Evolutionary conservation across 1,140 invertebrate species (phyloP), one percentile per base, ranked within the genome.

Genomic region (Onthophagus taurus): DNA sequence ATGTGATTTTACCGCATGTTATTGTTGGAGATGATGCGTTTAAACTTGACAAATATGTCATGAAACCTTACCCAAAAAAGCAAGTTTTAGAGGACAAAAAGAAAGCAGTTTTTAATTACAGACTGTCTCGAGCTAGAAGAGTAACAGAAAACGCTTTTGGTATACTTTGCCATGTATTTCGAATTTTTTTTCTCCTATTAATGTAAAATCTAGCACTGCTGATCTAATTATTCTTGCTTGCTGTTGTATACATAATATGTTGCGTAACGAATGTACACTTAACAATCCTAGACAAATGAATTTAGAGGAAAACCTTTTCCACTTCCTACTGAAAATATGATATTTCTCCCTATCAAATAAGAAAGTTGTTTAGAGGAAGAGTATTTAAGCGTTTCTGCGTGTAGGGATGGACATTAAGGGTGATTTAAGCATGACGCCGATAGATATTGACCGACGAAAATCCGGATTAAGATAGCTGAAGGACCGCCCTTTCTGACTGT

Each of bases 81-180:
- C 13, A 31, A 29, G 43, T 29, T 21, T n/a, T 8, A 18, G 18
- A 21, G 8, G 29, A 34, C 20, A 21, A 42, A 12, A 14, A 42
- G 14, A 42, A 71, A 54, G 51, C 52, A 42, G 54, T 70, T 31
- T 74, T 64, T 51, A 72, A 75, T 47, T 74, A 72, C 45, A 49
- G 59, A 30, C 47, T 66, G 33, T 59, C 50, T 30, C 48, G 63
- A 47, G 63, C 62, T 29, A 52, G 60, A 43, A 36, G 56, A 48
- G 50, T 51, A 21, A 52, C 65, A 31, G 61, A 68, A 58, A 65
- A 64, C 55, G 55, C 59, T 7, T 70, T 70, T 51, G 65, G 65
- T 31, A 60, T 68, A 33, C 45, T 67, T 46, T 53, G 50, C 11
- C 31, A 47, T 36, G 47, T 51, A 45, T 65, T 53, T 48, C 37